Percentiles rank a stretch among this genome's conserved stretches.
Evolutionary conservation across 2,113 vertebrate genomes (phyloP).

Genomic region (Sylvicapra grimmia): DNA sequence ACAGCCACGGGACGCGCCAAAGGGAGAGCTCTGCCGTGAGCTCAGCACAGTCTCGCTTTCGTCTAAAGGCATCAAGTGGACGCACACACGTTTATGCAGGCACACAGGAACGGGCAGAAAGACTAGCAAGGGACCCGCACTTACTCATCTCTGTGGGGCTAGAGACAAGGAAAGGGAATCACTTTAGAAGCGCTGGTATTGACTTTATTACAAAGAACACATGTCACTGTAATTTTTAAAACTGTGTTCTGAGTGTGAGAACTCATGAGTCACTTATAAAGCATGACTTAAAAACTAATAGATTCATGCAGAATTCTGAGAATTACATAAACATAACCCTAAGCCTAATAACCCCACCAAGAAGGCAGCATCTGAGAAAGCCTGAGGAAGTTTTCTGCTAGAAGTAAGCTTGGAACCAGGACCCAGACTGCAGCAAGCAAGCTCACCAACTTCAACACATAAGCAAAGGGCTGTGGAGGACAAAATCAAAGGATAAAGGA

Average conservation of each 20-base stretch:
- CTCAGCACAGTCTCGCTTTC: rapidly evolving
- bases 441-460: background rate
- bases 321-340: background rate
- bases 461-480: background rate
- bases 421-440: background rate
- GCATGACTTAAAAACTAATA: background rate
- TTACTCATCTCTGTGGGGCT: background rate
- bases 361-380: background rate
- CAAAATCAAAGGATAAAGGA: background rate
- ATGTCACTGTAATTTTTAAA: background rate
- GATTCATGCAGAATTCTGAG: background rate
- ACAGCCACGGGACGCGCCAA: rapidly evolving
- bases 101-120: background rate
- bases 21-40: background rate
- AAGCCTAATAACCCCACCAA: background rate
- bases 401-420: background rate
- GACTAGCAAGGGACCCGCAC: background rate
- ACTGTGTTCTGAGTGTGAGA: background rate
- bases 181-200: background rate
- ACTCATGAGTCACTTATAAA: background rate
- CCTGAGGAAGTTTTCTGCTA: background rate
- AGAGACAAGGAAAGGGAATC: background rate
- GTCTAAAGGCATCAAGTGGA: background rate
- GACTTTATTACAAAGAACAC: background rate
- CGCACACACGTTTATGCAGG: background rate